Conservation (phyloP, 2,888 invertebrate genomes). For the Agriopis marginaria region DNA sequence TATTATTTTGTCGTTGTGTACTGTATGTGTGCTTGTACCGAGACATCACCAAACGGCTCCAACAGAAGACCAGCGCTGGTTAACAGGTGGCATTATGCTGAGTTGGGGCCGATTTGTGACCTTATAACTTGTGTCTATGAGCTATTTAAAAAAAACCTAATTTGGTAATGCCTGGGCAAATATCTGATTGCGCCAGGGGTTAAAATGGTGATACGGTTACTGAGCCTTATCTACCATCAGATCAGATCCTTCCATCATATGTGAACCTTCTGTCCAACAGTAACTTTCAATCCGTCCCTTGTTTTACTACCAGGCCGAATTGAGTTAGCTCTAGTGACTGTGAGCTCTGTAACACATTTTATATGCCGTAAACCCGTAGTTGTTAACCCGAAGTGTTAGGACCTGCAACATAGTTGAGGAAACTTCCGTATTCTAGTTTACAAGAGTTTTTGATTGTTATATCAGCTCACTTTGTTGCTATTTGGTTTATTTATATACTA, state of each 20-base stretch:
- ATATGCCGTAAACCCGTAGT: slow-evolving; percentile 43
- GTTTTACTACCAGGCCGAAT: slow-evolving; percentile 38
- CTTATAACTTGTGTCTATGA: too few species aligned
- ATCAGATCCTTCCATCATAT: slow-evolving; percentile 3
- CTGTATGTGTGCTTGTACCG: too few species aligned
- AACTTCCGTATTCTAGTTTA: slow-evolving; percentile 3
- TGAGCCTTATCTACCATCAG: background rate
- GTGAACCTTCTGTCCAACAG: slow-evolving; percentile 10
- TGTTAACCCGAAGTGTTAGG: slow-evolving; percentile 34
- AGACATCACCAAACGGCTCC: too few species aligned
- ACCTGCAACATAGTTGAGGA: slow-evolving; percentile 10
- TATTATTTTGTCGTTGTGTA: too few species aligned
- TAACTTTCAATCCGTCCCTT: slow-evolving; percentile 32
- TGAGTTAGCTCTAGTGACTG: slow-evolving; percentile 40
- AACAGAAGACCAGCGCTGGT: too few species aligned
- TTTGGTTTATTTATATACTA: background rate
- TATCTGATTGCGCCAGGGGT: too few species aligned
- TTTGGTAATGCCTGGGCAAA: too few species aligned
- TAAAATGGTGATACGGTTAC: background rate
- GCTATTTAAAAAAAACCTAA: too few species aligned
- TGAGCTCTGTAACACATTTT: slow-evolving; percentile 42
- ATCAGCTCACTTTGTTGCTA: slow-evolving; percentile 9
- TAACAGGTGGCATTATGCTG: too few species aligned
- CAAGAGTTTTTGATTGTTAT: slow-evolving; percentile 12
- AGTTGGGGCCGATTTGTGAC: too few species aligned